These are phyloP conservation scores for Zaprionus camerounensis DNA, from an alignment of 1,140 invertebrate genomes.

Conservation along the genomic window DNA sequence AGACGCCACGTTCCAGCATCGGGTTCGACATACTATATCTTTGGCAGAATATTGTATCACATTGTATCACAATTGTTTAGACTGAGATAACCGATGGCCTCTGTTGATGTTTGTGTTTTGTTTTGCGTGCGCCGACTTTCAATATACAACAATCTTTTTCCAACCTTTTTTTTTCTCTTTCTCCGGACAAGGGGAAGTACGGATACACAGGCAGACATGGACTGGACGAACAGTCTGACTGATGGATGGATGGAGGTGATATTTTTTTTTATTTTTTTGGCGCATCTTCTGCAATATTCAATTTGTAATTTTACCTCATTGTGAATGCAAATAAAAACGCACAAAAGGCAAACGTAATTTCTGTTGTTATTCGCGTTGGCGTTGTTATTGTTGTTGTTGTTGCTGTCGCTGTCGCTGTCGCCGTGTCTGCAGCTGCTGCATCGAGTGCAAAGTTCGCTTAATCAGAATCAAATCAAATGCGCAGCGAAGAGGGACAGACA, in stretches of 20 bases:
- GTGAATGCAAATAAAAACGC: constrained; percentile 68
- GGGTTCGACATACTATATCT: constrained; percentile 4
- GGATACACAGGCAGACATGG: not conserved
- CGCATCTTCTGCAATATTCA: constrained; percentile 33
- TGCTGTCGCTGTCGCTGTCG: not conserved
- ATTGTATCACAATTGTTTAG: constrained; percentile 15
- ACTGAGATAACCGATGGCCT: constrained; percentile 10
- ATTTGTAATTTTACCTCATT: constrained; percentile 58
- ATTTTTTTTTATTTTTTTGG: constrained; percentile 24
- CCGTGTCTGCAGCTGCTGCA: constrained; percentile 44
- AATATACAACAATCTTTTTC: constrained; percentile 8
- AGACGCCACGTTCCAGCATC: constrained; percentile 5
- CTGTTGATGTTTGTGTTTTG: constrained; percentile 24
- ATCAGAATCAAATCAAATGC: constrained; percentile 70
- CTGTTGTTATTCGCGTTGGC: not conserved
- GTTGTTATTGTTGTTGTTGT: too few relatives aligned
- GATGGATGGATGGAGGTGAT: not conserved
- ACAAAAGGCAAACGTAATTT: constrained; percentile 55
- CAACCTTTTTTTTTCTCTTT: not conserved
- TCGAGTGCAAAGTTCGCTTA: constrained; percentile 68
- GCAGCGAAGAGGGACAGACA: not conserved
- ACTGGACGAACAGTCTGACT: not conserved
- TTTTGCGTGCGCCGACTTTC: constrained; percentile 24
- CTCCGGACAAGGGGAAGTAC: not conserved
- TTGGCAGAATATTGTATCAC: not conserved